A percentile compares a stretch with the other conserved stretches of the same genome.
Evolutionary conservation across 2,113 vertebrate genomes (phyloP).

Genomic region (Ariopsis seemanni): DNA sequence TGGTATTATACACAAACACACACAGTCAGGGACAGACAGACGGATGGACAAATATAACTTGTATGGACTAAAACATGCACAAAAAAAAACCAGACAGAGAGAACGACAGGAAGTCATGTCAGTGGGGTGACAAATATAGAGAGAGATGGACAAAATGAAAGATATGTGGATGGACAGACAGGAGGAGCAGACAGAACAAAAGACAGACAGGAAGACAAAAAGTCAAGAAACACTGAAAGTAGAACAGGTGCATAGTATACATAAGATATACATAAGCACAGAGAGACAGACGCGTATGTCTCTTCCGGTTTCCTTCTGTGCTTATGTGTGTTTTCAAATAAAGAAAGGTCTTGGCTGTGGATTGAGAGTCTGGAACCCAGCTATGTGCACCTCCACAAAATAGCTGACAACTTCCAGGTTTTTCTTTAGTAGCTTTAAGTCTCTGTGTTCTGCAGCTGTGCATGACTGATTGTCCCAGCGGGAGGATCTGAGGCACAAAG

Average conservation of each 20-base stretch:
- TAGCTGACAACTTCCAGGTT: not conserved
- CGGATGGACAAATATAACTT: not conserved
- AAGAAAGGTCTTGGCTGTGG: not conserved
- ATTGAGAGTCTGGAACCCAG: not conserved
- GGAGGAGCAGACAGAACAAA: not conserved
- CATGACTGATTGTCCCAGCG: slow-evolving; percentile 70
- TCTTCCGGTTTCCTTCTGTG: not conserved
- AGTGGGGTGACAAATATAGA: not conserved
- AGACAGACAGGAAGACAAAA: not conserved
- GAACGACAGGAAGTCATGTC: not conserved
- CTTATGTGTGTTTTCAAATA: not conserved
- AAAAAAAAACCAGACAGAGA: not conserved
- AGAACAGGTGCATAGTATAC: not conserved
- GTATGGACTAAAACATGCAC: too few species aligned
- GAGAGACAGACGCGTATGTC: not conserved
- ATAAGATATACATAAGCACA: too few species aligned
- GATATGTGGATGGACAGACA: not conserved
- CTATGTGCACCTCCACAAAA: not conserved
- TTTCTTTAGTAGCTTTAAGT: not conserved
- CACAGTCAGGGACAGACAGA: not conserved
- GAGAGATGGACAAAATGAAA: not conserved
- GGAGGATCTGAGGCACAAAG: slow-evolving; percentile 60
- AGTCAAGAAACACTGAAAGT: not conserved
- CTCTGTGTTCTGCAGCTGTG: slow-evolving; percentile 69
- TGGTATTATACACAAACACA: not conserved